Evolutionary conservation across 1,140 invertebrate genomes (phyloP).

Genomic region (Hypothenemus hampei): DNA sequence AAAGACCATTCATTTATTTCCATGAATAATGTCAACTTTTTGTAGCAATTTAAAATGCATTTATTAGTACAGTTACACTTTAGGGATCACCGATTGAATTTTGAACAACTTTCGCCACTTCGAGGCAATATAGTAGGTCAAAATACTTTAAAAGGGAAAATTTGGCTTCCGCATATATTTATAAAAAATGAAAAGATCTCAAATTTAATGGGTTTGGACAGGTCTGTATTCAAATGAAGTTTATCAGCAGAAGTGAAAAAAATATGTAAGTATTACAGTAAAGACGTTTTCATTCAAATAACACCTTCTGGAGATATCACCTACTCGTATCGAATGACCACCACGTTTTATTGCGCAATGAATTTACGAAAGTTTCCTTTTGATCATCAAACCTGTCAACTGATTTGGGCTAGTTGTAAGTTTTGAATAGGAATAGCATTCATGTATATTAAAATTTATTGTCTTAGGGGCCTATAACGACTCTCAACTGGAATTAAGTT

Average conservation of each 20-base stretch:
- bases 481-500: slow-evolving; percentile 65
- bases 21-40: no score
- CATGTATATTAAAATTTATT: background rate
- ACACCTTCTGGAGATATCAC: slow-evolving; percentile 70
- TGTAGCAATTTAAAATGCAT: slow-evolving; percentile 74
- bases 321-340: slow-evolving; percentile 69
- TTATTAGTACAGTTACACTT: slow-evolving; percentile 73
- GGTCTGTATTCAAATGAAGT: slow-evolving; percentile 4
- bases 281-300: slow-evolving; percentile 75
- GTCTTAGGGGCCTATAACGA: slow-evolving; percentile 73
- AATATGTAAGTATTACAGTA: slow-evolving; percentile 41
- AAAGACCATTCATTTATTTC: no score
- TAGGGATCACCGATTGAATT: slow-evolving; percentile 62
- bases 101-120: slow-evolving; percentile 59
- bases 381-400: slow-evolving; percentile 71
- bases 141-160: slow-evolving; percentile 57
- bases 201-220: slow-evolving; percentile 66
- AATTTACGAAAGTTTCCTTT: slow-evolving; percentile 81
- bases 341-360: slow-evolving; percentile 74
- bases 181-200: slow-evolving; percentile 75
- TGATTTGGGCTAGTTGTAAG: slow-evolving; percentile 78
- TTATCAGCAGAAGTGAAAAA: background rate
- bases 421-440: slow-evolving; percentile 8
- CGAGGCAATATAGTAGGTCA: slow-evolving; percentile 65
- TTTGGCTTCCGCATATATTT: slow-evolving; percentile 77